phyloP scores from a whole-genome alignment of 1,140 invertebrate genomes.

The Habropoda laboriosa region DNA sequence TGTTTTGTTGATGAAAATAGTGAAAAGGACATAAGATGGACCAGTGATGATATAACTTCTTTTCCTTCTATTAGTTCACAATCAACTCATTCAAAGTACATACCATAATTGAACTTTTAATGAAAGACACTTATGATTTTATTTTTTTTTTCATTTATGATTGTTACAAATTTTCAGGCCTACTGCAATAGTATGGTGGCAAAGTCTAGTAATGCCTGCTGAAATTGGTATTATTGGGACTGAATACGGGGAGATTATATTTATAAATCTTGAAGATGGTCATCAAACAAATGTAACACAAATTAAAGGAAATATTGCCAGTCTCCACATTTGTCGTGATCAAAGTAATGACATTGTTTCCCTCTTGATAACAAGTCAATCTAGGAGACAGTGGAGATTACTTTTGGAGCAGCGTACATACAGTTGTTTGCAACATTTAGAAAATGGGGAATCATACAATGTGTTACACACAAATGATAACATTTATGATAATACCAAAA shows the following conservation, averaged over 20 bases:
- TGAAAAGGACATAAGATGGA: conserved; percentile 84
- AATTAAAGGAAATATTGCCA: conserved; percentile 84
- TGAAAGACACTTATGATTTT: background rate
- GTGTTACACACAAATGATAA: conserved; percentile 65
- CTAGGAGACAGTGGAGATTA: conserved; percentile 85
- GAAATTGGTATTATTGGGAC: conserved; percentile 88
- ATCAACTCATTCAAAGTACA: conserved; percentile 82
- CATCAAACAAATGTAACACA: conserved; percentile 85
- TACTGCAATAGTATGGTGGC: conserved; percentile 87
- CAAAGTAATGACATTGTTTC: conserved; percentile 86
- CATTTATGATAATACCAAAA: conserved; percentile 76
- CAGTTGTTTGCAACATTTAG: conserved; percentile 84
- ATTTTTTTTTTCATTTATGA: background rate
- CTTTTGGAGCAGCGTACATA: conserved; percentile 85
- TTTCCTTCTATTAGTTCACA: conserved; percentile 81
- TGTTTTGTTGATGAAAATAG: conserved; percentile 82
- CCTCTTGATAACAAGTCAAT: conserved; percentile 86
- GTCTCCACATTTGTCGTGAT: conserved; percentile 86
- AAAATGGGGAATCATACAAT: conserved; percentile 70
- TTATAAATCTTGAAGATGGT: conserved; percentile 87
- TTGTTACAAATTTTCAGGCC: conserved; percentile 72
- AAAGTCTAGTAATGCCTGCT: conserved; percentile 83
- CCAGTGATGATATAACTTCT: conserved; percentile 81
- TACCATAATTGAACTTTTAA: background rate
- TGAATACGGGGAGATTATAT: conserved; percentile 86